Evolutionary conservation across 2,797 vertebrate genomes (phyloP).

Genomic region (Chelon auratus): DNA sequence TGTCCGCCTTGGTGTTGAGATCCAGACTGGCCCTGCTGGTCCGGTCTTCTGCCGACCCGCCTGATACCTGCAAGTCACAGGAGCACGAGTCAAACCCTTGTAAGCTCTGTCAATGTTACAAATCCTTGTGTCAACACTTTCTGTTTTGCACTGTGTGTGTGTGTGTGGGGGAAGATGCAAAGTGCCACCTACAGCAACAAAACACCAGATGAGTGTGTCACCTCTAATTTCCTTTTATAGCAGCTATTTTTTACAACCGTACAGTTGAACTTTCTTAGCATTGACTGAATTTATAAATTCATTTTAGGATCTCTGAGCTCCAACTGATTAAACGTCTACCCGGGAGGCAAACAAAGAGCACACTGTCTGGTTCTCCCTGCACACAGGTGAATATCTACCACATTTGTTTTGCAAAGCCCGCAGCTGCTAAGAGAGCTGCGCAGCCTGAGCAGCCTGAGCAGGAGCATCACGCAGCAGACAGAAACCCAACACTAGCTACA

Average conservation of each 20-base stretch:
- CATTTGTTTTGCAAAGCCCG: constrained; percentile 31
- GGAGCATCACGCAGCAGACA: constrained; percentile 38
- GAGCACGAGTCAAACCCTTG: neutral
- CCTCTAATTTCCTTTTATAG: no score
- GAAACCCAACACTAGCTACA: constrained; percentile 29
- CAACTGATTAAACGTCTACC: rapidly evolving
- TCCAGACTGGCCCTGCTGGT: constrained; percentile 86
- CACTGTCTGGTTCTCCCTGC: neutral
- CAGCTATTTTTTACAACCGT: neutral
- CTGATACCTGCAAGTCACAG: constrained; percentile 88
- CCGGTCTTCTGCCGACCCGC: constrained; percentile 92
- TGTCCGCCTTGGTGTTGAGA: constrained; percentile 84
- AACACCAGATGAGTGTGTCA: neutral
- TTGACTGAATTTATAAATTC: neutral
- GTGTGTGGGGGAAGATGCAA: neutral
- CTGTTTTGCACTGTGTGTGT: no score
- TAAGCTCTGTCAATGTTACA: neutral
- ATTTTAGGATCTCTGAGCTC: neutral
- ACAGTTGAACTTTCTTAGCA: constrained; percentile 3
- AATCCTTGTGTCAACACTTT: neutral
- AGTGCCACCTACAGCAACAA: neutral
- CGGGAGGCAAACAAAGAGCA: neutral
- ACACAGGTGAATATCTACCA: neutral
- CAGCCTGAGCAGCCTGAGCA: constrained; percentile 1
- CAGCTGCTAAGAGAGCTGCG: constrained; percentile 37